Evolutionary conservation across 2,797 vertebrate species (phyloP).

Genomic region (Schizopygopsis pylzovi): DNA sequence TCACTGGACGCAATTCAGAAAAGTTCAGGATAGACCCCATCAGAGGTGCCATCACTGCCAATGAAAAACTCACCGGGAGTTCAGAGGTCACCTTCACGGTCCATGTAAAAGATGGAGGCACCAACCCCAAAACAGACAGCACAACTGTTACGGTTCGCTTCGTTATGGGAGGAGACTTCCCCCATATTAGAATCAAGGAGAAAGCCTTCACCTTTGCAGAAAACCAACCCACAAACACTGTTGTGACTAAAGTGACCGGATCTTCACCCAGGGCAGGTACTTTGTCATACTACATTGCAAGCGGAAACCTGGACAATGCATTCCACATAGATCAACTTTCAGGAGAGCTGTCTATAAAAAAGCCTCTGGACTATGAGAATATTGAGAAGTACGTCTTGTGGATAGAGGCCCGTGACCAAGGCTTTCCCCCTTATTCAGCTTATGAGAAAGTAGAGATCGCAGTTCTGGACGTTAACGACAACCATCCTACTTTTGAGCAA

Average conservation of each 20-base stretch:
- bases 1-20: constrained; percentile 88
- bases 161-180: constrained; percentile 89
- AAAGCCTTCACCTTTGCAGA: constrained; percentile 89
- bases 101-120: constrained; percentile 87
- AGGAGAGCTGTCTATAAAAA: constrained; percentile 88
- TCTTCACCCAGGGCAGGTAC: constrained; percentile 88
- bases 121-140: constrained; percentile 86
- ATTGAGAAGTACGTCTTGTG: constrained; percentile 93
- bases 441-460: constrained; percentile 91
- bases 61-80: constrained; percentile 79
- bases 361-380: constrained; percentile 88
- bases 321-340: constrained; percentile 94
- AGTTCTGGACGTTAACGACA: constrained; percentile 93
- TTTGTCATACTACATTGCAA: constrained; percentile 93
- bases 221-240: constrained; percentile 86
- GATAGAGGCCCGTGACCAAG: constrained; percentile 94
- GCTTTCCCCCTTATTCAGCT: constrained; percentile 96
- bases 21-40: constrained; percentile 93
- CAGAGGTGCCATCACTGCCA: constrained; percentile 92
- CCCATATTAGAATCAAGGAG: constrained; percentile 85
- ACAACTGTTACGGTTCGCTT: constrained; percentile 98
- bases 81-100: constrained; percentile 94
- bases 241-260: constrained; percentile 86
- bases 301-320: constrained; percentile 90
- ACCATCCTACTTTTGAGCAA: constrained; percentile 86